Percentiles rank a stretch among this genome's conserved stretches.
Conservation (phyloP, 2,888 invertebrate genomes). For the Pollenia griseotomentosa region DNA sequence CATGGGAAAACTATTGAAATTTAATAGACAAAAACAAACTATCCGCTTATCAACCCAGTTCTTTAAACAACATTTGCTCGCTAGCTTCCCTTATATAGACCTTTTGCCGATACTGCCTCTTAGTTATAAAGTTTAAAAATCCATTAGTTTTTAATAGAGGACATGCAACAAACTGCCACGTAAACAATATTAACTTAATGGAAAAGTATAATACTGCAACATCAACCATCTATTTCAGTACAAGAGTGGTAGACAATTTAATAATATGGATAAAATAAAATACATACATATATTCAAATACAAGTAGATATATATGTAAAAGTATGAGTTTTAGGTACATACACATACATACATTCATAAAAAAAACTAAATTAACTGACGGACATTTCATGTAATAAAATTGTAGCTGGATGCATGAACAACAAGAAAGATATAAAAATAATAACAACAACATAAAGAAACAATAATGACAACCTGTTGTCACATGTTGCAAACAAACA, state of each 20-base stretch:
- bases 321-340: neutral
- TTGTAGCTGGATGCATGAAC: slow-evolving; percentile 30
- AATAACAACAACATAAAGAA: slow-evolving; percentile 18
- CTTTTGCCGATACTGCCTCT: neutral
- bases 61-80: neutral
- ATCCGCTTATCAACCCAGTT: neutral
- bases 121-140: slow-evolving; percentile 40
- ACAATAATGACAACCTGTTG: slow-evolving; percentile 64
- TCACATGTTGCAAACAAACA: slow-evolving; percentile 49
- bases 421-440: neutral
- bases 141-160: slow-evolving; percentile 63
- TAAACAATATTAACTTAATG: slow-evolving; percentile 65
- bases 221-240: neutral
- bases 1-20: neutral
- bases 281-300: neutral
- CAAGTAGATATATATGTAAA: neutral
- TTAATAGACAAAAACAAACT: neutral
- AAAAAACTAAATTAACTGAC: slow-evolving; percentile 33
- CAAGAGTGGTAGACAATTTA: slow-evolving; percentile 34
- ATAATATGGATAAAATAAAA: slow-evolving; percentile 32
- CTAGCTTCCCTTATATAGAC: neutral
- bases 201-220: slow-evolving; percentile 38
- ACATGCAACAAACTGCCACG: slow-evolving; percentile 58
- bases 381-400: slow-evolving; percentile 48
- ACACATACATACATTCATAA: neutral